Percentiles rank a stretch among this genome's conserved stretches.
Conservation (phyloP, 2,113 vertebrate species). For the Hippocampus comes region DNA sequence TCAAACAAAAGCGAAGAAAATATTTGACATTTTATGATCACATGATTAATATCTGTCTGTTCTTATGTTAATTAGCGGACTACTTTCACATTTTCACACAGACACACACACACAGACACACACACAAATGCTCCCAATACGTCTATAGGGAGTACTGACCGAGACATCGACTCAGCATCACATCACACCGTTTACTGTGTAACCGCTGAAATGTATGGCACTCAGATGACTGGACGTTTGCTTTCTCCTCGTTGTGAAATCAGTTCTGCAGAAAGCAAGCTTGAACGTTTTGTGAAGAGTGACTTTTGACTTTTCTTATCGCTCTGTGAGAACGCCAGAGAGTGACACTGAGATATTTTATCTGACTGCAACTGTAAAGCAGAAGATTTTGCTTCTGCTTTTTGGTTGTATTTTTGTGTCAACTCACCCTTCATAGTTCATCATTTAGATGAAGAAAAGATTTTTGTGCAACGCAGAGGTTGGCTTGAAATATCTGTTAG, state of each 20-base stretch:
- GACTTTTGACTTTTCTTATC: constrained; percentile 64
- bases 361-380: constrained; percentile 55
- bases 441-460: constrained; percentile 3
- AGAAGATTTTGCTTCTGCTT: constrained; percentile 60
- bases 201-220: constrained; percentile 18
- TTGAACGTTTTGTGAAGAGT: constrained; percentile 29
- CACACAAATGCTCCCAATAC: no score
- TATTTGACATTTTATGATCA: no score
- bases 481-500: neutral
- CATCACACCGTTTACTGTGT: neutral
- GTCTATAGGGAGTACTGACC: no score
- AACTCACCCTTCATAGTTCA: neutral
- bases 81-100: no score
- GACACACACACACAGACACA: no score
- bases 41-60: no score
- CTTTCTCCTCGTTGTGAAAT: constrained; percentile 61
- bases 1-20: no score
- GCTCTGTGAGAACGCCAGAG: constrained; percentile 31
- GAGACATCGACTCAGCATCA: no score
- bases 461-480: neutral
- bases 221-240: constrained; percentile 37
- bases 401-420: constrained; percentile 37
- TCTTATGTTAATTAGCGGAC: no score
- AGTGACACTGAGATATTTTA: constrained; percentile 59
- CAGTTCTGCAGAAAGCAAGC: constrained; percentile 65